Conservation (phyloP, 2,888 invertebrate genomes). For the Yponomeuta evonymella region DNA sequence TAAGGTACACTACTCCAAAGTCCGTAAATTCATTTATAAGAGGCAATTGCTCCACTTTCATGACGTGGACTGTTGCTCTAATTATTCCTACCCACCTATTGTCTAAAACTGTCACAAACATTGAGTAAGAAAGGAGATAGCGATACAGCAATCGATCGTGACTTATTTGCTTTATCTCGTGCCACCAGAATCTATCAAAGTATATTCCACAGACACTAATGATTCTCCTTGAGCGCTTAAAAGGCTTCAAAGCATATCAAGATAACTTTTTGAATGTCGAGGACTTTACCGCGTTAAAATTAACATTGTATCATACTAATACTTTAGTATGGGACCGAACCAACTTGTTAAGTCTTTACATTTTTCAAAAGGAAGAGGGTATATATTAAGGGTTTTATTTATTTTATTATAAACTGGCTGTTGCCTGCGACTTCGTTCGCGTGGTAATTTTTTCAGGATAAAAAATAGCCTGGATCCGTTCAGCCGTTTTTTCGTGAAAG, state of each 20-base stretch:
- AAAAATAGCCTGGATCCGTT: no score
- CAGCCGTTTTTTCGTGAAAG: no score
- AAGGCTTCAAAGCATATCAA: not conserved
- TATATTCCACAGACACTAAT: slow-evolving; percentile 15
- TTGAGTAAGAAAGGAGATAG: slow-evolving; percentile 34
- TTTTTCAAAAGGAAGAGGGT: no score
- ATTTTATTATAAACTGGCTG: no score
- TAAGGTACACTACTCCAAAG: not conserved
- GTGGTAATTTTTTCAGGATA: no score
- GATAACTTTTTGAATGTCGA: not conserved
- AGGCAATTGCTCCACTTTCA: slow-evolving; percentile 22
- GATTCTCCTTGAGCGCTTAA: not conserved
- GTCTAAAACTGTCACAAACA: slow-evolving; percentile 29
- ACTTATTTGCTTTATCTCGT: slow-evolving; percentile 43
- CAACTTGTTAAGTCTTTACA: no score
- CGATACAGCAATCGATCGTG: slow-evolving; percentile 55
- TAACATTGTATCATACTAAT: no score
- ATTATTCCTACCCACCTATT: slow-evolving; percentile 10
- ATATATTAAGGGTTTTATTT: no score
- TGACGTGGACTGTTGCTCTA: slow-evolving; percentile 27
- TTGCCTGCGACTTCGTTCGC: no score
- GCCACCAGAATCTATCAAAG: slow-evolving; percentile 1
- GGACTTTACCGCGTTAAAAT: no score
- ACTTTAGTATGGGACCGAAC: no score
- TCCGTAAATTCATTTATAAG: not conserved